phyloP scores from a whole-genome alignment of 2,888 invertebrate genomes.

The Calephelis perditalis region DNA sequence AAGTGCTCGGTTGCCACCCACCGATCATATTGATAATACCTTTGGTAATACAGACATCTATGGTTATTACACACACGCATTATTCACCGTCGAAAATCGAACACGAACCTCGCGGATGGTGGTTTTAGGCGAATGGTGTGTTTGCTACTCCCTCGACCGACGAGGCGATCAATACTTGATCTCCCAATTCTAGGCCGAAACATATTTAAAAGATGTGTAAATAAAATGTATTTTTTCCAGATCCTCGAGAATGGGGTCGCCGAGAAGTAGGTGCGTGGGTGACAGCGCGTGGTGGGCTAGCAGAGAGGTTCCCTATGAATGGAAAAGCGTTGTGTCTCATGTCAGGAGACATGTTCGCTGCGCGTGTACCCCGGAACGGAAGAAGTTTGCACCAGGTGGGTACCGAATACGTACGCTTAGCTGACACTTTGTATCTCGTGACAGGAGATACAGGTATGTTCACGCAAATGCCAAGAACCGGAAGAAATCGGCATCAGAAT shows the following conservation, averaged over 20 bases:
- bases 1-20: too few relatives aligned
- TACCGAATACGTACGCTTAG: neutral
- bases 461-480: neutral
- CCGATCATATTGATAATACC: too few relatives aligned
- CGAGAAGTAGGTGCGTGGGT: constrained; percentile 85
- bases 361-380: constrained; percentile 83
- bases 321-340: constrained; percentile 88
- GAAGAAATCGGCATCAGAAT: constrained; percentile 32
- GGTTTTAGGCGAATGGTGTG: neutral
- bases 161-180: too few relatives aligned
- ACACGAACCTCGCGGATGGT: too few relatives aligned
- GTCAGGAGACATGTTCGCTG: constrained; percentile 86
- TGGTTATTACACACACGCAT: too few relatives aligned
- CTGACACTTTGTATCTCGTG: too few relatives aligned
- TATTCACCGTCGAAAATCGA: too few relatives aligned
- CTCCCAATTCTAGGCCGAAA: too few relatives aligned
- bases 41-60: too few relatives aligned
- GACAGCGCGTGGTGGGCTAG: constrained; percentile 75
- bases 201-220: too few relatives aligned
- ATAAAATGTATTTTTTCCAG: constrained; percentile 47
- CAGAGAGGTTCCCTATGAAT: constrained; percentile 86
- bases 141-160: too few relatives aligned
- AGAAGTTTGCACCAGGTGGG: constrained; percentile 81
- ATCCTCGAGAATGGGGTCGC: constrained; percentile 85
- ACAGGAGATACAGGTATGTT: too few relatives aligned